Base-by-base conservation (phyloP, 2,888 invertebrate genomes). In the Lycaena phlaeas region DNA sequence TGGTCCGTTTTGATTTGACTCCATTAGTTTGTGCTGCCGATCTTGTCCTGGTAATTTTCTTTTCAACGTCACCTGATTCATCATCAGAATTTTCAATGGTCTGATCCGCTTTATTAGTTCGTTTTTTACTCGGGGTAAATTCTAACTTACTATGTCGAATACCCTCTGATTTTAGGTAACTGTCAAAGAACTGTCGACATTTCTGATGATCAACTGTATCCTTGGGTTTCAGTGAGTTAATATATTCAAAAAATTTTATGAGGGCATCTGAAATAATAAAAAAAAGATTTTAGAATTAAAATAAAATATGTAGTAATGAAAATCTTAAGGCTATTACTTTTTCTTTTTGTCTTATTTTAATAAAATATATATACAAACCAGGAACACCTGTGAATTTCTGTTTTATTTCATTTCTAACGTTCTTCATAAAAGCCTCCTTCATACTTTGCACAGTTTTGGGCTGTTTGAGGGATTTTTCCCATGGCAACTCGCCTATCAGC, bases 401-500 rank as follows among this genome's bases (percentile, higher is more conserved):
- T 76, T 86, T 42, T 69, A 67, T 58, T 51, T 54, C 78, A 51
- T 14, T 70, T 40, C 61, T 51, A 2, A 88, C 67, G 56, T 89
- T 78, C 2, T 77, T 73, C 87, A 94, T 90, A 51, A 90, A 88
- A 14, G 86, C 73, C 48, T 91, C 90, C 62, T 94, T 94, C 52
- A 87, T 75, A 45, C 86, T 84, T 54, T 93, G 92, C 0, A 93
- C 92, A 1, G 72, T 71, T 17, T 74, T 65, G 0, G 90, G 88
- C 49, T 87, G 82, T 12, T 85, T 75, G 9, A 94, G 72, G 5
- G 87, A 75, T 36, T 86, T 87, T 61, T 93, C 92, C 97, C 97
- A 98, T 0, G 97, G 97, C 50, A 98, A 77, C 46, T 86, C 84
- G 0, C 92, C 91, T 14, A 90, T 90, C 28, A 95, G 62, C 98